These are phyloP conservation scores for Pandemis cinnamomeana DNA, from an alignment of 2,888 invertebrate species.

Conservation along the genomic window DNA sequence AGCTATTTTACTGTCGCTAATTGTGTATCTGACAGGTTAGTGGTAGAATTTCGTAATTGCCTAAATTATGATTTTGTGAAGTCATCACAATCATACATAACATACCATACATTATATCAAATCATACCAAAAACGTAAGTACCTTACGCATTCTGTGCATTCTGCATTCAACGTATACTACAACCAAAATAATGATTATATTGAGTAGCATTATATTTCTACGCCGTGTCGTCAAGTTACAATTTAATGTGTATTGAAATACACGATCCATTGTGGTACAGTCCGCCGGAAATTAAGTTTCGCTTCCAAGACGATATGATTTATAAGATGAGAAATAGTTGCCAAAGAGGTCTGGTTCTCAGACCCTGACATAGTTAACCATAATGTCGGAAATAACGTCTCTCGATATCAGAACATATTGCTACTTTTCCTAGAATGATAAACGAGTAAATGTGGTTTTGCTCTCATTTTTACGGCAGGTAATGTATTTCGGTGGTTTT, in stretches of 20 bases:
- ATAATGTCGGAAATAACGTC: not conserved
- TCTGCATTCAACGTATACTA: not conserved
- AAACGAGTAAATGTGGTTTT: not conserved
- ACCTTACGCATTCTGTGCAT: not conserved
- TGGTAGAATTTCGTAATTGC: no score
- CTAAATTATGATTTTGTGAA: no score
- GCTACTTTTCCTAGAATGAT: not conserved
- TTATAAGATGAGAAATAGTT: slow-evolving; percentile 26
- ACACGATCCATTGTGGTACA: slow-evolving; percentile 35
- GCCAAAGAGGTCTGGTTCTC: not conserved
- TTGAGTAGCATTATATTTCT: not conserved
- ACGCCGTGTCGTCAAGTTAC: slow-evolving; percentile 19
- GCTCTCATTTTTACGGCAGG: no score
- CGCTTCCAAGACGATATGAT: slow-evolving; percentile 32
- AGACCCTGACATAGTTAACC: not conserved
- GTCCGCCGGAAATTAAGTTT: slow-evolving; percentile 38
- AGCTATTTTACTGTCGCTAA: no score
- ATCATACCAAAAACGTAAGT: no score
- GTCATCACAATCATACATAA: no score
- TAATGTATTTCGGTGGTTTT: no score
- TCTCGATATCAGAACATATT: not conserved
- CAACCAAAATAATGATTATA: not conserved
- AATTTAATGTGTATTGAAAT: slow-evolving; percentile 29
- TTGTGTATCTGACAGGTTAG: no score
- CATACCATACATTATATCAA: no score